Evolutionary conservation across 1,140 invertebrate species (phyloP), one percentile per base, ranked within the genome.

Genomic region (Pseudomyrmex gracilis): DNA sequence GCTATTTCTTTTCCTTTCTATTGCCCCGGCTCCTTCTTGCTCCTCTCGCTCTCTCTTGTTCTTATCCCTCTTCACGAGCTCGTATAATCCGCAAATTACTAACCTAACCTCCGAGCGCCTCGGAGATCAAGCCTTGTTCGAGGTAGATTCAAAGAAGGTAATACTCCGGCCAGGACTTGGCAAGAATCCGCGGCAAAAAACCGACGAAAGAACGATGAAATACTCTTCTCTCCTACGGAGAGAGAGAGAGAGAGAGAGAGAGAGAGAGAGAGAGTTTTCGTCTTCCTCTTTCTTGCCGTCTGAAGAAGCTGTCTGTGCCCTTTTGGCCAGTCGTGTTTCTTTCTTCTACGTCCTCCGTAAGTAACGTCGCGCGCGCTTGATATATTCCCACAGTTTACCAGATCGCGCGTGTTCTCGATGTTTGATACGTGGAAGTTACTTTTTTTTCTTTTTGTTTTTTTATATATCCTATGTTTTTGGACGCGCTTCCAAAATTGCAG

Each of bases 41-140:
- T 53, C 45, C 55, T 34, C 34, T 34, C 34, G 49, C 5, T 34
- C 34, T 34, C 34, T 34, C 34, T 34, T 34, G 34, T 34, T 34
- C 34, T 51, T 82, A 22, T 63, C 49, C 53, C 61, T 77, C 70
- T 24, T 43, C 64, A 24, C 3, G 34, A 34, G 34, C 87, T 86
- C 85, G 90, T 91, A 92, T 92, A 93, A 93, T 92, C 88, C 92
- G 88, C 91, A 92, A 93, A 92, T 93, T 93, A 92, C 91, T 91
- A 92, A 91, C 90, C 89, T 85, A 89, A 87, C 90, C 90, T 85
- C 82, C 74, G 85, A 90, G 89, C 88, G 87, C 84, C 90, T 92
- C 90, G 88, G 90, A 90, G 90, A 90, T 84, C 90, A 77, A 90
- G 82, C 89, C 91, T 92, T 91, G 89, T 93, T 92, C 89, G 89